Base-by-base conservation (phyloP, 2,113 vertebrate species). In the Collichthys lucidus region DNA sequence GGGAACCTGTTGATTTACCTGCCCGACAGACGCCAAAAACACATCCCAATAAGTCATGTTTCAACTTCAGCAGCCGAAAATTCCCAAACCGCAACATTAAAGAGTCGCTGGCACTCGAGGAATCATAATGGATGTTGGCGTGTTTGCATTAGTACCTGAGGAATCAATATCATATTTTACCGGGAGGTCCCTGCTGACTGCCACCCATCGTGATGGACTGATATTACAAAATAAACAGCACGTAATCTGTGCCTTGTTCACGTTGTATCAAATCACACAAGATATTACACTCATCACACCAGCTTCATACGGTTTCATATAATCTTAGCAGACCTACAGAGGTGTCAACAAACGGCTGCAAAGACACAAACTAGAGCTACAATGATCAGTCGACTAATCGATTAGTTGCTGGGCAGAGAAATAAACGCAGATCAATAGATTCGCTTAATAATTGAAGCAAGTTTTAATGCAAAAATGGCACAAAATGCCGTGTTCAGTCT, bases 1-100 rank as follows among this genome's bases (percentile, higher is more conserved):
- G 55, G 14, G 17, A 31, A 66, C 19, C 53, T 79, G 62, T 77
- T 66, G 29, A 72, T 57, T 26, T 68, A 3, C 16, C 49, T 50
- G 24, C 40, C 14, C 24, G 17, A 53, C 11, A 81, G 17, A 49
- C 53, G 49, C 16, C 64, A 42, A 29, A 29, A 61, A 61, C 9
- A 15, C 29, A n/a, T n/a, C 24, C 40, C 31, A 24, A 10, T 35
- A 12, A 4, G 4, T 24, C 42, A 5, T 64, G 16, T 29, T 40
- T 40, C 35, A 40, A 40, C 35, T 40, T 40, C 6, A 40, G 35
- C 35, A 40, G 35, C 35, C 5, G 0, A 22, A 11, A 26, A 59
- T 49, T 59, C 29, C 12, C 29, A 71, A 44, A 66, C n/a, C 8
- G 46, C 15, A 49, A 60, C 8, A n/a, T n/a, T 16, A 55, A 17